Base-by-base conservation (phyloP, 2,797 vertebrate species). In the Brotogeris chrysoptera region DNA sequence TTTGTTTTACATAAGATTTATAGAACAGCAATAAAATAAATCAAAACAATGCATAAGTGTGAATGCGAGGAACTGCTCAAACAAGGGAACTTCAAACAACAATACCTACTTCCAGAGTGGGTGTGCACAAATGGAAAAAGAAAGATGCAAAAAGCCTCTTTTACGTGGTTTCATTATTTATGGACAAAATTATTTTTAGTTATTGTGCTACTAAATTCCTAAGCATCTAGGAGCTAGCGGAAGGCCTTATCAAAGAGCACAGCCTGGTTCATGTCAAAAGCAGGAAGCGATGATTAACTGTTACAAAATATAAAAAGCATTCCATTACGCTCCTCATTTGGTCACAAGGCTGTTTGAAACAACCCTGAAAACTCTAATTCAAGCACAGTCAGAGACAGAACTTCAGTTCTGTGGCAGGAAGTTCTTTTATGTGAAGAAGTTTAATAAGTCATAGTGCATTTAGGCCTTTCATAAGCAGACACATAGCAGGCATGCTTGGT, bases 201-300 rank as follows among this genome's bases (percentile, higher is more conserved):
- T 50, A 80, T 93, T 97, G 94, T 92, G 92, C 69, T 95, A 92
- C 87, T 95, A 86, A 98, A 97, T 97, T 97, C 97, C 96, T 97
- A 91, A 96, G 89, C 91, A 96, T 95, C 94, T 94, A 76, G 94
- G 93, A 97, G 96, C 81, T 93, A 96, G 97, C 98, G 97, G 98
- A 98, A 98, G 97, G 63, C 60, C 96, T 98, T 97, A 98, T 98
- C 97, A 98, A 98, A 96, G 96, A 96, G 88, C 91, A 95, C 97
- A 98, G 98, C 98, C 98, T 98, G 98, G 97, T 92, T 97, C 97
- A 95, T 97, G 98, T 98, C 98, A 98, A 98, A 98, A 97, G 98
- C 98, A 99, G 98, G 98, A 99, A 99, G 97, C 23, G 14, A 96
- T 97, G 97, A 98, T 97, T 97, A 98, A 98, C 94, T 73, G 91